Base-by-base conservation (phyloP, 2,888 invertebrate species). In the Lypha dubia region DNA sequence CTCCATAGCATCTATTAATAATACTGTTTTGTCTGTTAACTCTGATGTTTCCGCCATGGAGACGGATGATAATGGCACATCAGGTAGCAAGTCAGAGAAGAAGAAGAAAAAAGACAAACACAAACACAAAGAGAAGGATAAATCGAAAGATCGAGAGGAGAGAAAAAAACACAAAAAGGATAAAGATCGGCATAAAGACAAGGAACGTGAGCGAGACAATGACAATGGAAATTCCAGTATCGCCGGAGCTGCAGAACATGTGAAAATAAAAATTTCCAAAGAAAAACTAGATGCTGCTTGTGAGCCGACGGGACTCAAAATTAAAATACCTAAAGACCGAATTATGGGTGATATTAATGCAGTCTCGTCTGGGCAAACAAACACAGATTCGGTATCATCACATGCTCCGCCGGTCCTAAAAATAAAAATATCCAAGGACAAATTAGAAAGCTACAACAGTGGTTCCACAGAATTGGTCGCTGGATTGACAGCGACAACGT, bases 31-130 rank as follows among this genome's bases (percentile, higher is more conserved):
- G 20, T 76, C 79, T 6, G 62, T 62, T 32, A 81, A 81, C 51
- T 56, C 86, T 1, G 74, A 74, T 46, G 60, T 79, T 17, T 79
- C 77, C 24, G 71, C 77, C 9, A 82, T 86, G 84, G 85, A 81
- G 28, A 77, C 68, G 0, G 83, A 83, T 35, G 86, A 86, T 1
- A 65, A 74, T 24, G 67, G 62, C 1, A 75, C 46, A 58, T 46
- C 75, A 24, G 80, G 85, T 28, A 84, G 87, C 74, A 91, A 90
- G 79, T 86, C 88, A 0, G 92, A 92, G 77, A 92, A 92, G 89
- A 96, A 95, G 91, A 96, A 96, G 90, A 94, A 95, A 89, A 96
- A 96, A 89, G 96, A 96, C 88, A 96, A 96, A 91, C 95, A 96
- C 89, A 96, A 96, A 93, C 95, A 96, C 90, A 96, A 95, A 91